Evolutionary conservation across 2,888 invertebrate genomes (phyloP), one percentile per base, ranked within the genome.

Genomic region (Pilophorus perplexus): DNA sequence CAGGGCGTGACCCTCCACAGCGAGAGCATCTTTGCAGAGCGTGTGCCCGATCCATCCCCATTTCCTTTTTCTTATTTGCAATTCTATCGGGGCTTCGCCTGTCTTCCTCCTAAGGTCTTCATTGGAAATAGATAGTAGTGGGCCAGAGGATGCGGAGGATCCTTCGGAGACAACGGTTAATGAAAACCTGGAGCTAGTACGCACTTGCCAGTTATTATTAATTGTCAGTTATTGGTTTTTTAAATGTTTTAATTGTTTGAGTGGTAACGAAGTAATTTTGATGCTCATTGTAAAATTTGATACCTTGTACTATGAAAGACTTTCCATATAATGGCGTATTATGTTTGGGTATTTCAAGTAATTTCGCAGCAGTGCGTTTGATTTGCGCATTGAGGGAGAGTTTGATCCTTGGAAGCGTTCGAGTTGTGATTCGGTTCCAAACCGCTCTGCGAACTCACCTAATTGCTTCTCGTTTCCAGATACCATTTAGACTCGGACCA

Each of bases 401-500:
- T 33, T 33, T 33, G 10, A 33, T 33, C 10, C 10, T 6, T 33
- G 10, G 10, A 33, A 33, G n/a, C n/a, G n/a, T n/a, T n/a, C n/a
- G n/a, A n/a, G n/a, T n/a, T n/a, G n/a, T n/a, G n/a, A n/a, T n/a
- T 8, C 33, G 12, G 6, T 33, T 33, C 33, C 12, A 8, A 33
- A 33, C 12, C 12, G 33, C 12, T 33, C 33, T 8, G 12, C 6
- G 33, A 33, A 33, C 12, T 33, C 6, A 8, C 12, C 12, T 27
- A 52, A 12, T 27, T 52, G 6, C 27, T 22, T 25, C n/a, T 28
- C 28, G 22, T 23, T 48, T 3, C 12, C 33, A 72, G 72, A 55
- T 80, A 80, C 68, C 80, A 80, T 73, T 73, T 80, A 55, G 81
- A 81, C 73, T 80, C 80, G 0, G 81, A 81, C 70, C 81, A 81